Evolutionary conservation across 1,140 invertebrate species (phyloP), one percentile per base, ranked within the genome.

Genomic region (Leguminivora glycinivorella): DNA sequence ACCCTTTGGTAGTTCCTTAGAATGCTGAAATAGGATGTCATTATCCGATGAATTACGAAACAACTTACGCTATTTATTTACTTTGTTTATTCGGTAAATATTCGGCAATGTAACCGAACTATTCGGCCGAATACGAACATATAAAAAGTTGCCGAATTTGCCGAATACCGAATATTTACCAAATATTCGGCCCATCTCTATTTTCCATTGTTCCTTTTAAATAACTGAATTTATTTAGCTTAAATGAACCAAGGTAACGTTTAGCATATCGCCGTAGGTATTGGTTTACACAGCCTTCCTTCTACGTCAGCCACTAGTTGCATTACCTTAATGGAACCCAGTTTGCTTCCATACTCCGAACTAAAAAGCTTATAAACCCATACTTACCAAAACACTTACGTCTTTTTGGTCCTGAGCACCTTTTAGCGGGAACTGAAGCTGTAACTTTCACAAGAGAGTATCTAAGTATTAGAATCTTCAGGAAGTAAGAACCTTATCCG

Each of bases 251-350:
- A 10, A 34, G 40, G n/a, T 43, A 43, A 43, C 40, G 17, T 43
- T 43, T 43, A 43, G 14, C n/a, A n/a, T 43, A 43, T 6, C 4
- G 4, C 34, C 34, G 34, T 38, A 14, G 14, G 40, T 43, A 43
- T 43, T 43, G 14, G 40, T 43, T 17, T 43, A 22, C 47, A 52
- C 14, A 9, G 47, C 58, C 25, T 63, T 63, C 24, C 56, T 12
- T 25, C 12, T 43, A 43, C 40, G 40, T 6, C 58, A 29, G 26
- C 58, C 26, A 63, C 58, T 31, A 63, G 58, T 63, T 63, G 58
- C 58, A 63, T 63, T 63, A 63, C 58, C 25, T 31, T 63, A 63
- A 63, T 63, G 58, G 25, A 26, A 31, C 26, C n/a, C 58, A n/a
- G 58, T 34, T 63, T 19, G 58, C n/a, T 63, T n/a, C 26, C 2